These are phyloP conservation scores for Oxygymnocypris stewartii DNA, from an alignment of 2,113 vertebrate genomes.

Conservation along the genomic window DNA sequence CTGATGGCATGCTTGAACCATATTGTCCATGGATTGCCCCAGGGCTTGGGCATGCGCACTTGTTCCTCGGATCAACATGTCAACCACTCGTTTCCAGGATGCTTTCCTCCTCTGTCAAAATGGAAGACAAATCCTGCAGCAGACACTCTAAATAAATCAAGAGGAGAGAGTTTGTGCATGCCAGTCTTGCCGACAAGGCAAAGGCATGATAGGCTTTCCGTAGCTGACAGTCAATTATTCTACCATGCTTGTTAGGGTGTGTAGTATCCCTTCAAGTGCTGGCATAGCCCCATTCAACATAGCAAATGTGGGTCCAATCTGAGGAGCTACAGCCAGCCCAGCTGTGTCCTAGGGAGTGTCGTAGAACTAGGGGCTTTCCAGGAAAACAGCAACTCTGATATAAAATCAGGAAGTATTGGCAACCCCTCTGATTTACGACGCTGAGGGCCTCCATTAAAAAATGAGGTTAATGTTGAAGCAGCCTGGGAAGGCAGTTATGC, in stretches of 20 bases:
- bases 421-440: not conserved
- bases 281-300: not conserved
- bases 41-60: conserved; percentile 2
- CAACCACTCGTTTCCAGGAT: not conserved
- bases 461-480: not conserved
- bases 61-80: not conserved
- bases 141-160: not conserved
- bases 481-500: too few species aligned
- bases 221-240: not conserved
- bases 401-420: not conserved
- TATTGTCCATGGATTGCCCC: not conserved
- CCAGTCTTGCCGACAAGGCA: not conserved
- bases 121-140: not conserved
- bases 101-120: not conserved
- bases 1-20: not conserved
- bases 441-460: not conserved
- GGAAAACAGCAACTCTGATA: not conserved
- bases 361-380: not conserved
- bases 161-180: not conserved
- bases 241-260: not conserved
- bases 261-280: not conserved
- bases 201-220: not conserved
- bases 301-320: not conserved
- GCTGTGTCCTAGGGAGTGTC: not conserved
- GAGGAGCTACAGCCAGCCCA: not conserved